Percentiles rank a stretch among this genome's conserved stretches.
These are phyloP conservation scores for Drosophila subquinaria DNA, from an alignment of 2,888 invertebrate genomes.

Conservation along the genomic window DNA sequence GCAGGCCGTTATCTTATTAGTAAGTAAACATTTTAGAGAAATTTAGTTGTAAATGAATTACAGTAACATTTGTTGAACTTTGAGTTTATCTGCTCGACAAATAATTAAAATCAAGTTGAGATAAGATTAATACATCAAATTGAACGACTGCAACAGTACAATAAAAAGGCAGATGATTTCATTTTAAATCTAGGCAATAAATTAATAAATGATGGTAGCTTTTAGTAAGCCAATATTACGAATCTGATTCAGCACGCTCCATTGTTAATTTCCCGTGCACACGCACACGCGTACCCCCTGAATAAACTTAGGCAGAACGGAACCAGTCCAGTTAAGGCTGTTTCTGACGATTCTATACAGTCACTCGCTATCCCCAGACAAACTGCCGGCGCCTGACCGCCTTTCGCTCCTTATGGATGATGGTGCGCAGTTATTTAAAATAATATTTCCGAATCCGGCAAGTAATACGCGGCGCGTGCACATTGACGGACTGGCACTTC, in stretches of 20 bases:
- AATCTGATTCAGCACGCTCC: constrained; percentile 76
- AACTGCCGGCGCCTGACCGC: constrained; percentile 21
- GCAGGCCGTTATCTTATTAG: too few relatives aligned
- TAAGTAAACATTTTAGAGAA: too few relatives aligned
- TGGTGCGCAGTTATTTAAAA: constrained; percentile 72
- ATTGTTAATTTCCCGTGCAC: constrained; percentile 78
- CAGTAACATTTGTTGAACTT: background rate
- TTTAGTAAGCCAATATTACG: constrained; percentile 70
- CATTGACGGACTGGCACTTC: constrained; percentile 9
- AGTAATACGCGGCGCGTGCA: constrained; percentile 74
- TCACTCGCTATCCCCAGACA: constrained; percentile 20
- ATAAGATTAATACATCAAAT: background rate
- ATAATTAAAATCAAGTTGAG: background rate
- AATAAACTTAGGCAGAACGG: constrained; percentile 22
- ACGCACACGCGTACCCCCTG: constrained; percentile 55
- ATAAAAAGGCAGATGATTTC: background rate
- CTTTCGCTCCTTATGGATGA: constrained; percentile 37
- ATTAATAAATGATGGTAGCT: constrained; percentile 56
- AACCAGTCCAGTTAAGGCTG: constrained; percentile 43
- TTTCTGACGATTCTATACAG: constrained; percentile 23
- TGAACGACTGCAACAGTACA: background rate
- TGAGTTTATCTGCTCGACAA: background rate
- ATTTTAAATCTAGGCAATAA: constrained; percentile 51
- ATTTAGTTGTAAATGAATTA: too few relatives aligned
- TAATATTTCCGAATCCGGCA: constrained; percentile 80